These are phyloP conservation scores for Sipha flava DNA, from an alignment of 1,140 invertebrate species.

Conservation along the genomic window DNA sequence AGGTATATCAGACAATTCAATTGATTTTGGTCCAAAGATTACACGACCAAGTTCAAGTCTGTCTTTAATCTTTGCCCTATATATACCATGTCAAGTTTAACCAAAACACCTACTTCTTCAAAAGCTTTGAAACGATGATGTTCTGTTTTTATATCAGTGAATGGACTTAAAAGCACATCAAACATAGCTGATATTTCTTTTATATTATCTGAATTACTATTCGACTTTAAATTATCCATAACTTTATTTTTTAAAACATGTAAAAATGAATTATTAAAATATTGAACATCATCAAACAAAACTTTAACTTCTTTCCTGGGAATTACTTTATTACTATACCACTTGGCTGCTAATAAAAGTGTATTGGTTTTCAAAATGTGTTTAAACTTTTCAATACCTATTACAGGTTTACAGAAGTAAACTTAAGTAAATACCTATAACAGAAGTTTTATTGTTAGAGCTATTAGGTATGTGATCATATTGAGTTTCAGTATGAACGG, in stretches of 20 bases:
- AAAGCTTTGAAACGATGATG: constrained; percentile 21
- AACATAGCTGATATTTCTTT: background rate
- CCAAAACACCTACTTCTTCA: constrained; percentile 25
- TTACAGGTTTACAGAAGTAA: too few species aligned
- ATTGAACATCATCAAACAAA: background rate
- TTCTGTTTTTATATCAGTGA: constrained; percentile 30
- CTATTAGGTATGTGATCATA: too few species aligned
- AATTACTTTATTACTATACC: too few species aligned
- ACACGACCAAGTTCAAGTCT: background rate
- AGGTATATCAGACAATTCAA: constrained; percentile 34
- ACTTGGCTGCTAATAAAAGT: too few species aligned
- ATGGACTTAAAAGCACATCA: background rate
- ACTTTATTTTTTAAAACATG: background rate
- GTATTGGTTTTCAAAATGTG: too few species aligned
- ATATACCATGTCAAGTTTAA: constrained; percentile 18
- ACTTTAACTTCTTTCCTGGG: too few species aligned
- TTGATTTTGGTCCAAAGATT: background rate
- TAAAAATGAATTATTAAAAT: background rate
- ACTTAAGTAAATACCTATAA: too few species aligned
- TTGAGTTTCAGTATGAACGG: too few species aligned
- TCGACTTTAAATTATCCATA: background rate
- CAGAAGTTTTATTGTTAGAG: too few species aligned
- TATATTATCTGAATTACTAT: background rate
- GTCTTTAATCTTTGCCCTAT: constrained; percentile 33
- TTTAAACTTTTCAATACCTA: too few species aligned